phyloP scores from a whole-genome alignment of 2,888 invertebrate species.

The Aspidiotus rigidus region DNA sequence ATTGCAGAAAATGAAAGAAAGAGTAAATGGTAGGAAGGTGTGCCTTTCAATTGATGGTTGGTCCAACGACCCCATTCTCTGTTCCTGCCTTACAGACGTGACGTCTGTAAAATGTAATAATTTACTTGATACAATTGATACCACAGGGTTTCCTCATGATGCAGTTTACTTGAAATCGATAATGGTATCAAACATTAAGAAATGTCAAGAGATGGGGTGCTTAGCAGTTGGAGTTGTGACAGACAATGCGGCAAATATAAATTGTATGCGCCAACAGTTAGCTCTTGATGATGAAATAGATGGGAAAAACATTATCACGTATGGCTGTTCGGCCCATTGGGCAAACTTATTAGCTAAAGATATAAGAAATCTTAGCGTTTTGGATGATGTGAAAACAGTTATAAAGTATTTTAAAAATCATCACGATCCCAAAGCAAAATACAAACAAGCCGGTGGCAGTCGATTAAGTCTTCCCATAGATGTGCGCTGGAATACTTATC shows the following conservation, averaged over 20 bases:
- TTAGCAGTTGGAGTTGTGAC: background rate
- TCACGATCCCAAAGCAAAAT: constrained; percentile 1
- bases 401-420: background rate
- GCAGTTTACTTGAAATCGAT: background rate
- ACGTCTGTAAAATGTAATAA: constrained; percentile 4
- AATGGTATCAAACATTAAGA: constrained; percentile 1
- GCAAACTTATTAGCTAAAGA: constrained; percentile 4
- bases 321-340: background rate
- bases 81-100: background rate
- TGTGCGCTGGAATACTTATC: background rate
- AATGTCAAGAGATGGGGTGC: background rate
- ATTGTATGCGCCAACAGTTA: background rate
- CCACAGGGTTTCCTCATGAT: background rate
- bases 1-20: background rate
- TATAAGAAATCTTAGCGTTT: background rate
- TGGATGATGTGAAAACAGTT: background rate
- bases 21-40: background rate
- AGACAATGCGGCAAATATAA: constrained; percentile 4
- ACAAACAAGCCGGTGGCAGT: background rate
- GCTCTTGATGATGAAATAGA: background rate
- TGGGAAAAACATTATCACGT: constrained; percentile 1
- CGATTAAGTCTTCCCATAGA: background rate
- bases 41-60: constrained; percentile 4
- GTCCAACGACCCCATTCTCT: background rate
- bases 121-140: constrained; percentile 1